Percentiles rank a stretch among this genome's conserved stretches.
These are phyloP conservation scores for Phalera bucephala DNA, from an alignment of 2,888 invertebrate species.

Conservation along the genomic window DNA sequence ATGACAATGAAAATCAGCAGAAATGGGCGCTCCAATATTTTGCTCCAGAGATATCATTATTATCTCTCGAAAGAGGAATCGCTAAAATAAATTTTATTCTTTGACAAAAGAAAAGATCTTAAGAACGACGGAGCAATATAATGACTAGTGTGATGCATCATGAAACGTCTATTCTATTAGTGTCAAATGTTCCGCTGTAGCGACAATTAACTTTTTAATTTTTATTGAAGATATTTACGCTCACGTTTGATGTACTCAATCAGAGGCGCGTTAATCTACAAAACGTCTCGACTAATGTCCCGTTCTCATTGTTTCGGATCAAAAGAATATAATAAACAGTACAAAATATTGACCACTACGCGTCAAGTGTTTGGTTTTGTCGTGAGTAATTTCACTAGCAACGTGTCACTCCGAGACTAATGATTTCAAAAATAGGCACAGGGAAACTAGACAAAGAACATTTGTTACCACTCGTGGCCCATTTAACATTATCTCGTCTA, in stretches of 20 bases:
- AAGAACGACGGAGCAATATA: constrained; percentile 13
- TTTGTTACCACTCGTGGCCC: constrained; percentile 41
- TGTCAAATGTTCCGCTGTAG: constrained; percentile 36
- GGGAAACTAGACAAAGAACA: constrained; percentile 47
- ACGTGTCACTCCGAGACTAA: constrained; percentile 56
- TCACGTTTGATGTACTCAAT: constrained; percentile 62
- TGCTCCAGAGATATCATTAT: not conserved
- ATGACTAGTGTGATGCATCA: constrained; percentile 22
- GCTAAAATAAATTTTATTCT: constrained; percentile 8
- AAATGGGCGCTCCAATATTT: not conserved
- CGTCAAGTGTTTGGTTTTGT: constrained; percentile 64
- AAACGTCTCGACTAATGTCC: constrained; percentile 60
- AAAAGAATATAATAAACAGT: constrained; percentile 70
- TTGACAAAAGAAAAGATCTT: constrained; percentile 15
- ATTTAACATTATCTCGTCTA: constrained; percentile 41
- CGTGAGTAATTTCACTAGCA: constrained; percentile 61
- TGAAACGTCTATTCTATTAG: constrained; percentile 37
- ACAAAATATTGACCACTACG: constrained; percentile 64
- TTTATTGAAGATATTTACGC: constrained; percentile 52
- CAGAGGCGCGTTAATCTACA: constrained; percentile 57
- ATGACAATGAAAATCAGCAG: not conserved
- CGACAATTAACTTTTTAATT: constrained; percentile 58
- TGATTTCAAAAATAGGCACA: constrained; percentile 63
- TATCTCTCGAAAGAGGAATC: not conserved
- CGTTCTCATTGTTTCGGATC: constrained; percentile 62